Conservation (phyloP, 1,140 invertebrate species). For the Ostrea denselamellosa region DNA sequence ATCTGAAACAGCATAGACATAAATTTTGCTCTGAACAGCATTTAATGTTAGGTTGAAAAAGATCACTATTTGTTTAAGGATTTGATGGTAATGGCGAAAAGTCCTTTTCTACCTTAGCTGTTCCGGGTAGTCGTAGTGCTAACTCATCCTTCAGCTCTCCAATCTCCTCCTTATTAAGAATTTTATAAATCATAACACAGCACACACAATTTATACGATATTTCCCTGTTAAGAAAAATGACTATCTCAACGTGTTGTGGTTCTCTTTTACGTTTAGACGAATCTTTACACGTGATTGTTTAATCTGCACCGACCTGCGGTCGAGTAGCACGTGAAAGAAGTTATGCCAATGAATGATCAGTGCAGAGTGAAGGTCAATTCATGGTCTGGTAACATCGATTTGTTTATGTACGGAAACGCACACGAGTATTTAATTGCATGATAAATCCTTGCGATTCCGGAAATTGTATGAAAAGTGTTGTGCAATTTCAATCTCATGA, state of each 20-base stretch:
- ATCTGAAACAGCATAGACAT: too few relatives aligned
- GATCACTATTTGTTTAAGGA: too few relatives aligned
- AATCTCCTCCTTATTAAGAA: conserved; percentile 53
- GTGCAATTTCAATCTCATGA: too few relatives aligned
- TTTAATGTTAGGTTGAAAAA: too few relatives aligned
- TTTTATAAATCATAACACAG: conserved; percentile 60
- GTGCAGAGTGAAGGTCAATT: not conserved
- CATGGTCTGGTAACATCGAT: not conserved
- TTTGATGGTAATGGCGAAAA: too few relatives aligned
- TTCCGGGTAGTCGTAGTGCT: conserved; percentile 52
- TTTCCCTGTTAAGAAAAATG: not conserved
- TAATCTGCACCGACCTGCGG: not conserved
- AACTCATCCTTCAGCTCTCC: conserved; percentile 54
- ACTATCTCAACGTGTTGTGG: not conserved
- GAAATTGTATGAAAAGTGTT: too few relatives aligned
- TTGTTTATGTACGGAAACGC: conserved; percentile 14
- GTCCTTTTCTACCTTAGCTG: conserved; percentile 58
- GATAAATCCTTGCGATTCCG: too few relatives aligned
- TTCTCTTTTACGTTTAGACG: too few relatives aligned
- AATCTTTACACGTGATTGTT: not conserved
- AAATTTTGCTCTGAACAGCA: too few relatives aligned
- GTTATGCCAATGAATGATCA: not conserved
- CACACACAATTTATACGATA: not conserved
- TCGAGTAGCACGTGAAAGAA: not conserved
- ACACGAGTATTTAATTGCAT: not conserved